Base-by-base conservation (phyloP, 2,888 invertebrate genomes). In the Pyrrhosoma nymphula region DNA sequence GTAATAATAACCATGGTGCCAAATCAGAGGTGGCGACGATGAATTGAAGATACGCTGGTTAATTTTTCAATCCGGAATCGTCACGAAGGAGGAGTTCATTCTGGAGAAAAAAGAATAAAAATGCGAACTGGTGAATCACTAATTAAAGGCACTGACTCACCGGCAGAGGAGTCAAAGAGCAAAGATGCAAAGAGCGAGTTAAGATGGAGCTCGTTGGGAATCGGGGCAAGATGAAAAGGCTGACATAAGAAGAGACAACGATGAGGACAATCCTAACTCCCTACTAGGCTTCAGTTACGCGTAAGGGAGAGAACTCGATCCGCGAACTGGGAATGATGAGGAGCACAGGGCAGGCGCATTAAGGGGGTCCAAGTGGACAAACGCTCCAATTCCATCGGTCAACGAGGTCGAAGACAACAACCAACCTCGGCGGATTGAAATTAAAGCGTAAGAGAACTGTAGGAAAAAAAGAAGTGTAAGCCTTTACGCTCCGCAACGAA, bases 391-490 rank as follows among this genome's bases (percentile, higher is more conserved):
- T 82, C 82, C 82, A 35, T 82, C 47, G 95, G 95, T 60, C 75
- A 55, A 75, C 63, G 88, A 88, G 88, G 39, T 1, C 88, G 56
- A 55, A 95, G 89, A 14, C 16, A 2, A 60, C 18, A 56, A 95
- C 47, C 88, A 95, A 95, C 95, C 95, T 95, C 95, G 95, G 95
- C 55, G 30, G 55, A 56, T 90, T 56, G 47, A 90, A 90, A 90
- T 47, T 16, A 90, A 90, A 56, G n/a, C 18, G 14, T 8, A 55
- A 47, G 60, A 60, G 60, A 69, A 10, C 0, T 6, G 14, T 18
- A n/a, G 14, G 4, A 69, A 69, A n/a, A 69, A 89, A 14, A n/a
- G 56, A 89, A 89, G 16, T 39, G 8, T 89, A 23, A 60, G 14
- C 26, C 90, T 6, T 26, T 16, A 47, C 47, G 2, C 47, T 8